Evolutionary conservation across 1,140 invertebrate species (phyloP).

Genomic region (Heliconius eleuchia): DNA sequence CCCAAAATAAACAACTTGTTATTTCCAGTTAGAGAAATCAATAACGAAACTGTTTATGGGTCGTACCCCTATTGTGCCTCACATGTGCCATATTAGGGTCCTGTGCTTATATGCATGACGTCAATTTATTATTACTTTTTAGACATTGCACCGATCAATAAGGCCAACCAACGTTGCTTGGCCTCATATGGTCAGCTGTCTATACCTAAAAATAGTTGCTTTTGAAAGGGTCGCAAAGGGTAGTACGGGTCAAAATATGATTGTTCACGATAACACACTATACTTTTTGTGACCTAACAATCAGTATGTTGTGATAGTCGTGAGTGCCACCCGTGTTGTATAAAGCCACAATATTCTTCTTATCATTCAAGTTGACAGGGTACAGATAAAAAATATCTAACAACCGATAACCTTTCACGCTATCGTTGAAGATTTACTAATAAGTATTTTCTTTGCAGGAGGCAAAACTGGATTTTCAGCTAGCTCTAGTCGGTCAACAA

Average conservation of each 20-base stretch:
- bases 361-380: constrained; percentile 31
- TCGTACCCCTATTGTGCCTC: constrained; percentile 44
- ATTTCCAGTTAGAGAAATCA: constrained; percentile 31
- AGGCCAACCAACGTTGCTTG: constrained; percentile 50
- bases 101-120: constrained; percentile 62
- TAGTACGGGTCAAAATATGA: constrained; percentile 46
- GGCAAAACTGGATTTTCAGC: constrained; percentile 77
- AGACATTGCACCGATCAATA: constrained; percentile 58
- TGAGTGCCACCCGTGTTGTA: constrained; percentile 57
- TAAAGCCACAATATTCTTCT: constrained; percentile 19
- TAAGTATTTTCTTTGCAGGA: constrained; percentile 58
- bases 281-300: constrained; percentile 41
- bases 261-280: constrained; percentile 45
- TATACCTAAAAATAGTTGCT: constrained; percentile 40
- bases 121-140: constrained; percentile 66
- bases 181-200: constrained; percentile 50
- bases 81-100: constrained; percentile 57
- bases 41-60: constrained; percentile 38
- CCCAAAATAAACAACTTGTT: constrained; percentile 10
- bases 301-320: constrained; percentile 57
- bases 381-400: constrained; percentile 29
- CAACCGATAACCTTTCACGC: constrained; percentile 24
- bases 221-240: constrained; percentile 48
- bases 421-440: constrained; percentile 14
- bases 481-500: constrained; percentile 79